These are phyloP conservation scores for Acleris cristana DNA, from an alignment of 2,888 invertebrate genomes.

Conservation along the genomic window DNA sequence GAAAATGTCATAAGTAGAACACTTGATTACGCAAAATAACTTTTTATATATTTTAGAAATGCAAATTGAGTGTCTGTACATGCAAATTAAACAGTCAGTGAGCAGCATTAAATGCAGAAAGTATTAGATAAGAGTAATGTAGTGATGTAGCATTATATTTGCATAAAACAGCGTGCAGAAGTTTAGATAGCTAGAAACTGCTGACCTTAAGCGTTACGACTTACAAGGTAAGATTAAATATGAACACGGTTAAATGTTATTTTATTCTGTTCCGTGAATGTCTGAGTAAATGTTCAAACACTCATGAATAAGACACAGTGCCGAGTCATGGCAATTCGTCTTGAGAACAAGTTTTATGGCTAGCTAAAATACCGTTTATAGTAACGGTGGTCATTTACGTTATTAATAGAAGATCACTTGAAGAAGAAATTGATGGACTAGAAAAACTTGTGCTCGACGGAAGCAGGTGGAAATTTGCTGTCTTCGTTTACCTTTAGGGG, in stretches of 20 bases:
- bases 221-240: conserved; percentile 20
- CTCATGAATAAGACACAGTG: conserved; percentile 18
- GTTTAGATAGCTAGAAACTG: conserved; percentile 14
- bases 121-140: conserved; percentile 21
- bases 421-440: conserved; percentile 8
- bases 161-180: conserved; percentile 33
- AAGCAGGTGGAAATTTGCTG: conserved; percentile 22
- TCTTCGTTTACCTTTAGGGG: not conserved
- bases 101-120: conserved; percentile 13
- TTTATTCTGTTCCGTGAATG: conserved; percentile 29
- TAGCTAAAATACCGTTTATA: conserved; percentile 31
- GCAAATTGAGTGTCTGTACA: conserved; percentile 2
- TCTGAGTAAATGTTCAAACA: conserved; percentile 24
- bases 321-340: conserved; percentile 28
- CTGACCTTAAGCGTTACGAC: conserved; percentile 26
- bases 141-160: conserved; percentile 21
- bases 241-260: conserved; percentile 22
- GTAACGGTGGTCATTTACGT: conserved; percentile 27
- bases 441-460: conserved; percentile 22
- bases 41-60: conserved; percentile 7
- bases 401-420: not conserved
- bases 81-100: conserved; percentile 10
- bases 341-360: conserved; percentile 5
- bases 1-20: conserved; percentile 14
- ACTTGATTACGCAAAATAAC: not conserved